Evolutionary conservation across 1,140 invertebrate species (phyloP), one percentile per base, ranked within the genome.

Genomic region (Mya arenaria): DNA sequence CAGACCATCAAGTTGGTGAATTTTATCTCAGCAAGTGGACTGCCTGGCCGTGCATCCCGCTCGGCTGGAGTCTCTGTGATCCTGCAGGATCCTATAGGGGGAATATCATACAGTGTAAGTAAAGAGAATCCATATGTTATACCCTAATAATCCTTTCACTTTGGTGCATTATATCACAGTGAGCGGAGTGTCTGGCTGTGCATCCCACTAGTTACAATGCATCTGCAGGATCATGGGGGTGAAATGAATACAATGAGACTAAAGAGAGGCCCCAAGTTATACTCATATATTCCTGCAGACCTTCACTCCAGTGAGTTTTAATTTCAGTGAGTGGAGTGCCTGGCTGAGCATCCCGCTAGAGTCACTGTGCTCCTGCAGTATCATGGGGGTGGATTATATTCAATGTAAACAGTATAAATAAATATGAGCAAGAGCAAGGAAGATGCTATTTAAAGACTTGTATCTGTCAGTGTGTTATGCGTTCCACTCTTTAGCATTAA

Each of bases 101-200:
- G 19, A 73, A 23, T 23, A 65, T n/a, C 39, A 65, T 19, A 8
- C 5, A 15, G 44, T 23, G n/a, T 37, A 74, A 34, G 6, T 71
- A 5, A 66, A 15, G 6, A 6, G 8, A 17, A 10, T 13, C 5
- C 19, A 48, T 28, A n/a, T n/a, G n/a, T n/a, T n/a, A n/a, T n/a
- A n/a, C n/a, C n/a, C n/a, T n/a, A n/a, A n/a, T n/a, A n/a, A n/a
- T n/a, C n/a, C n/a, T n/a, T 86, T 94, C 93, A 65, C 88, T 82
- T 63, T 87, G 62, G 25, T 93, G 78, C 5, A 87, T 92, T 92
- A 0, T 89, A 89, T 79, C 92, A 91, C 30, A 94, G 66, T n/a
- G 90, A 88, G 56, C 94, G 92, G 36, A 94, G 75, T 28, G 93
- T 92, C 73, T 94, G 92, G 77, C 91, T 91, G 56, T 94, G 94